phyloP scores from a whole-genome alignment of 2,113 vertebrate genomes.

The Poicephalus gulielmi region DNA sequence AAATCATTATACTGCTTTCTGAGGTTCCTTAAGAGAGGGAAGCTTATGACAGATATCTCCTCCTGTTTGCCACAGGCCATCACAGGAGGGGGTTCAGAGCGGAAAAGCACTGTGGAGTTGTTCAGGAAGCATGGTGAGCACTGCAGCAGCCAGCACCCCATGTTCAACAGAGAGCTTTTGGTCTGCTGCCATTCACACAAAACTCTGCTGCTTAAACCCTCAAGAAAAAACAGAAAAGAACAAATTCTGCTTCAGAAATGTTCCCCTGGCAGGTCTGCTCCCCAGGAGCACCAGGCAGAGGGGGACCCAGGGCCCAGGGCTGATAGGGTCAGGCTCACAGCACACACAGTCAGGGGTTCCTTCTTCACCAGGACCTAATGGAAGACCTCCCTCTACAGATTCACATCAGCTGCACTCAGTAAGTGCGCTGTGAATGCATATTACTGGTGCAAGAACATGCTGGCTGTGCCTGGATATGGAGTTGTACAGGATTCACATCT shows the following conservation, averaged over 20 bases:
- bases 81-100: not conserved
- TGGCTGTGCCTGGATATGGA: not conserved
- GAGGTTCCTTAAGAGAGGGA: not conserved
- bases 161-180: not conserved
- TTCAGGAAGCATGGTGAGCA: not conserved
- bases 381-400: not conserved
- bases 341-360: accelerated
- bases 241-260: not conserved
- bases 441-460: not conserved
- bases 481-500: not conserved
- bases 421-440: not conserved
- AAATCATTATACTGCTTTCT: not conserved
- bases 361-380: not conserved
- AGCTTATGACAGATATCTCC: not conserved
- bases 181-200: not conserved
- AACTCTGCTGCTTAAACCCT: not conserved
- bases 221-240: not conserved
- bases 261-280: not conserved
- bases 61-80: not conserved
- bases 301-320: not conserved
- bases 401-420: not conserved
- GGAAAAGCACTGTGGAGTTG: not conserved
- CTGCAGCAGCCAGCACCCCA: not conserved
- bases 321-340: not conserved
- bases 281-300: not conserved